Evolutionary conservation across 64 coral and sea anemone genomes (phyloP), one percentile per base, ranked within the genome.

Genomic region (Montipora cactus): DNA sequence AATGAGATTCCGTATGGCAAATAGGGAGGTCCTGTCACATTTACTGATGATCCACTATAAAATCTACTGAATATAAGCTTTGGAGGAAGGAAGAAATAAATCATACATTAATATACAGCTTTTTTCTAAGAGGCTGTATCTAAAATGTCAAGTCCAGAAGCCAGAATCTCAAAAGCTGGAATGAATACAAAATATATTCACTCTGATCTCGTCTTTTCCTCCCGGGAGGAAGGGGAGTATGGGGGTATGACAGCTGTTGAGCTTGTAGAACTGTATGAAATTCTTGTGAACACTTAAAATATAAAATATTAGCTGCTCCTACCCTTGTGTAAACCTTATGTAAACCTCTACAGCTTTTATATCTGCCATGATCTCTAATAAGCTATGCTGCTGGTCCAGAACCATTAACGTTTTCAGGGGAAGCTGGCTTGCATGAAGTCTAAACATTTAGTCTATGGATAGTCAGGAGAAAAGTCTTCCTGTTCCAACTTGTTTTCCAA

Each of bases 11-110:
- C 77, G 37, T 6, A 79, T 7, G 7, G 77, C 77, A 79, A 79
- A 79, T 5, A 79, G 61, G 5, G 46, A 87, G 16, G 80, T 83
- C 14, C 44, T 83, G 80, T 83, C 55, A 83, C 52, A 83, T 37
- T 23, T 23, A 57, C 80, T 58, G 80, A 64, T 59, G 51, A 83
- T n/a, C 80, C 53, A 62, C 80, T 83, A 20, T 83, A 62, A 18
- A 61, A 66, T 49, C 80, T 14, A 22, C 25, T 19, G 59, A 83
- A 83, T 48, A 83, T 61, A 20, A 83, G 7, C 80, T 83, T 18
- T 25, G 58, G 21, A 83, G 25, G 15, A 82, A n/a, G 58, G 19
- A 59, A 25, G 67, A 70, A 57, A 57, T 57, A 57, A 4, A 6
- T 57, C 53, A 57, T 57, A 11, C 53, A 57, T 57, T 57, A 57